Conservation (phyloP, 2,888 invertebrate genomes). For the Eupeodes latifasciatus region DNA sequence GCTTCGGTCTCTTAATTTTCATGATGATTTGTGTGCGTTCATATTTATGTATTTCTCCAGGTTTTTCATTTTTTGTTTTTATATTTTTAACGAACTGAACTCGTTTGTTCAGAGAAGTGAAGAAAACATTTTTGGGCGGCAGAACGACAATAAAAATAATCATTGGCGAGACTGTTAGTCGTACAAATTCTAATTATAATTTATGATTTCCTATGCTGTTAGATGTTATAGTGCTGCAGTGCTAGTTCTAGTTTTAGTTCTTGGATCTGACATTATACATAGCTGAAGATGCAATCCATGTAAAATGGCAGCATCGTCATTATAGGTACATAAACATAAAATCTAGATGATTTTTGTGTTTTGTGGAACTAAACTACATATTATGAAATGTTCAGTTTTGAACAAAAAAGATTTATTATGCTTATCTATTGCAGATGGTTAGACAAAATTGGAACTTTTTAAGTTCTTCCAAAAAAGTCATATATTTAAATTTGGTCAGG, state of each 20-base stretch:
- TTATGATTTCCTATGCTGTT: constrained; percentile 72
- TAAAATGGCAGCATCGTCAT: not conserved
- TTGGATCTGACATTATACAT: constrained; percentile 6
- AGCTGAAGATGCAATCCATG: constrained; percentile 10
- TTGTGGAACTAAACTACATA: not conserved
- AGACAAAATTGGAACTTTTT: too few relatives aligned
- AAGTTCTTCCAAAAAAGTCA: too few relatives aligned
- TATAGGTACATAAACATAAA: not conserved
- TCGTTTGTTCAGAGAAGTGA: constrained; percentile 60
- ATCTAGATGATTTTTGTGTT: not conserved
- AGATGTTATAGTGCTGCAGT: constrained; percentile 18
- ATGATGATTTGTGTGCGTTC: constrained; percentile 38
- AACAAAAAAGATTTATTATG: too few relatives aligned
- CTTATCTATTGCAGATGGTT: too few relatives aligned
- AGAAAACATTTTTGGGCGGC: constrained; percentile 69
- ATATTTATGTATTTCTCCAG: constrained; percentile 18
- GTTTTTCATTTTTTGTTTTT: constrained; percentile 19
- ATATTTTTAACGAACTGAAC: constrained; percentile 41
- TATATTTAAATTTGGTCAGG: too few relatives aligned
- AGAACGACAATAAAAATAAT: constrained; percentile 71
- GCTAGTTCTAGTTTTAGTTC: not conserved
- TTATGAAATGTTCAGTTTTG: too few relatives aligned
- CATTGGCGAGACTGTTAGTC: constrained; percentile 72
- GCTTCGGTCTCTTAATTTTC: constrained; percentile 10
- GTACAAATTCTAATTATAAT: constrained; percentile 75